Evolutionary conservation across 1,140 invertebrate species (phyloP).

Genomic region (Anagrus nilaparvatae): DNA sequence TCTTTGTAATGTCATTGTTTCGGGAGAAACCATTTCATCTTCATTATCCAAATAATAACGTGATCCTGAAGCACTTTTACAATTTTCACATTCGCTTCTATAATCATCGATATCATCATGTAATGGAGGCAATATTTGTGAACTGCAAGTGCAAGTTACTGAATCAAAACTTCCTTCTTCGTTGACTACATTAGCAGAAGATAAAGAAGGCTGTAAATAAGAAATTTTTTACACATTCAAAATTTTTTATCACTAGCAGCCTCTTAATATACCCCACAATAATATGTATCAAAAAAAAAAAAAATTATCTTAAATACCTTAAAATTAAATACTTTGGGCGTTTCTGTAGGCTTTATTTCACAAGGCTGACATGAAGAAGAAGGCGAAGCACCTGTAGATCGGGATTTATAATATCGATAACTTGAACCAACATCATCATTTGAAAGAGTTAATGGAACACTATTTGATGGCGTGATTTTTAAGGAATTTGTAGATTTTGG

Average conservation of each 20-base stretch:
- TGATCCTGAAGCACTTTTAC: conserved; percentile 60
- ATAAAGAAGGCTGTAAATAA: conserved; percentile 29
- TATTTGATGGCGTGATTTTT: conserved; percentile 19
- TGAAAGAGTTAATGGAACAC: conserved; percentile 21
- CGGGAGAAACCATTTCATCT: conserved; percentile 43
- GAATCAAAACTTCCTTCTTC: conserved; percentile 40
- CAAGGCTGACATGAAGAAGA: background rate
- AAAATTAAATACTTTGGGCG: background rate
- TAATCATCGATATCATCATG: conserved; percentile 60
- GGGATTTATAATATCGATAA: conserved; percentile 8
- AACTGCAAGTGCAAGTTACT: conserved; percentile 38
- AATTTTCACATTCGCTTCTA: conserved; percentile 73
- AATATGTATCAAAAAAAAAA: background rate
- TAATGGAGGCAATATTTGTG: conserved; percentile 36
- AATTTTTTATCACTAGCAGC: no score
- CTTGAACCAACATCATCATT: conserved; percentile 18
- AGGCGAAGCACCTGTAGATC: background rate
- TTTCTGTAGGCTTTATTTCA: background rate
- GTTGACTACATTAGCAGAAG: conserved; percentile 32
- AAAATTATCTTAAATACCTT: background rate
- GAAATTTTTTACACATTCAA: no score
- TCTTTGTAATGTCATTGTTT: conserved; percentile 62
- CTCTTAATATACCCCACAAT: no score
- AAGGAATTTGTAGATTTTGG: conserved; percentile 14
- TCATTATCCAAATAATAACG: conserved; percentile 53